Evolutionary conservation across 2,797 vertebrate species (phyloP).

Genomic region (Coregonus suidteri): DNA sequence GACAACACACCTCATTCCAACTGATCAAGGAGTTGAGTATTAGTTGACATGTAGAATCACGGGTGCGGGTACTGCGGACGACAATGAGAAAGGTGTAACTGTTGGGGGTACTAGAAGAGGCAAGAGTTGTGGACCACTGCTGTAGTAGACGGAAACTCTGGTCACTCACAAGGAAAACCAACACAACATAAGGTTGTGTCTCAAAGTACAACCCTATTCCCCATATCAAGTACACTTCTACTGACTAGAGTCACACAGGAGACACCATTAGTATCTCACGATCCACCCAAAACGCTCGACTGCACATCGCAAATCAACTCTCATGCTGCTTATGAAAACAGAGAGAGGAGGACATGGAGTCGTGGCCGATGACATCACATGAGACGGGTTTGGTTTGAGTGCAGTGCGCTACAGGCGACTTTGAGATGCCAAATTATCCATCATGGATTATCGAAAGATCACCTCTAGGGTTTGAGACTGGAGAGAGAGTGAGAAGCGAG

Average conservation of each 20-base stretch:
- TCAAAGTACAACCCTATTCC: too few species aligned
- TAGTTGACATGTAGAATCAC: too few species aligned
- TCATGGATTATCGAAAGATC: slow-evolving; percentile 20
- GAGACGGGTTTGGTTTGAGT: slow-evolving; percentile 43
- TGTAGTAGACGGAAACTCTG: not conserved
- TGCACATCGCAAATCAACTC: slow-evolving; percentile 40
- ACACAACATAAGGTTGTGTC: too few species aligned
- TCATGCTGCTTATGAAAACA: slow-evolving; percentile 42
- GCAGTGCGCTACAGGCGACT: slow-evolving; percentile 34
- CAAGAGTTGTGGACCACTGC: too few species aligned
- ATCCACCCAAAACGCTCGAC: not conserved
- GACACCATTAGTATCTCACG: not conserved
- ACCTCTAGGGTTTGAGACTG: not conserved
- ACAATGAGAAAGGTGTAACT: too few species aligned
- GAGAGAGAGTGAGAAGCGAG: not conserved
- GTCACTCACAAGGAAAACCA: too few species aligned
- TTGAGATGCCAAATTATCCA: slow-evolving; percentile 16
- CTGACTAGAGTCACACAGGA: not conserved
- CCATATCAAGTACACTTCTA: too few species aligned
- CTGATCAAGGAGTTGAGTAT: too few species aligned
- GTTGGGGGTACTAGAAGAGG: too few species aligned
- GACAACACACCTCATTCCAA: too few species aligned
- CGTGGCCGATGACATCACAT: slow-evolving; percentile 33
- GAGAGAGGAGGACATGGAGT: not conserved
- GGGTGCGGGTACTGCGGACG: too few species aligned